Base-by-base conservation (phyloP, 2,113 vertebrate species). In the Platysternon megacephalum region DNA sequence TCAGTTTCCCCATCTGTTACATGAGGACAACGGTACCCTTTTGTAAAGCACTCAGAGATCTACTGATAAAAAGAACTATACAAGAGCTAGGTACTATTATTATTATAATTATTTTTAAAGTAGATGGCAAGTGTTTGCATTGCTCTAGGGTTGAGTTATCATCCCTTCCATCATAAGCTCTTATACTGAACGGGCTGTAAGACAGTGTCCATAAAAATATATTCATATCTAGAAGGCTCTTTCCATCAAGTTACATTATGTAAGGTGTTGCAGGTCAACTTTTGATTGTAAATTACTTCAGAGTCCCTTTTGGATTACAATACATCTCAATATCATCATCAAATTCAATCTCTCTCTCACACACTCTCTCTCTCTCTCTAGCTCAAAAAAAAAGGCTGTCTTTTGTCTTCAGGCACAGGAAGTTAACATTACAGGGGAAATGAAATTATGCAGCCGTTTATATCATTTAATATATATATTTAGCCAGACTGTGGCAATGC, bases 381-480 rank as follows among this genome's bases (percentile, higher is more conserved):
- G 16, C 49, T 52, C 10, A 56, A 29, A 56, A 1, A 84, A 89
- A 79, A 93, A 89, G 0, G 5, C 29, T 32, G 44, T 72, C 0
- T 0, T 32, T 87, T 90, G 82, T 86, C 95, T 72, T 79, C 87
- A 48, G 86, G 42, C 76, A 86, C 86, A 91, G 78, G 79, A 94
- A 94, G 88, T 85, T 82, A 96, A 49, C 87, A 61, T 74, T 28
- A 94, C 65, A 87, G 55, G 91, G 61, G 97, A 91, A 94, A 72
- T 88, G 94, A 90, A 97, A 96, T 95, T 95, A 96, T 49, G 2
- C 24, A 87, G 84, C 89, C 82, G 0, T 5, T 89, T 93, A 93
- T 95, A 96, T 86, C 86, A 88, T 94, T 94, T 96, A 91, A 87
- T 97, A 85, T 93, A 96, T 86, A 95, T 90, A 97, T 94, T 97